These are phyloP conservation scores for Corvus moneduloides DNA, from an alignment of 2,113 vertebrate species.

Conservation along the genomic window DNA sequence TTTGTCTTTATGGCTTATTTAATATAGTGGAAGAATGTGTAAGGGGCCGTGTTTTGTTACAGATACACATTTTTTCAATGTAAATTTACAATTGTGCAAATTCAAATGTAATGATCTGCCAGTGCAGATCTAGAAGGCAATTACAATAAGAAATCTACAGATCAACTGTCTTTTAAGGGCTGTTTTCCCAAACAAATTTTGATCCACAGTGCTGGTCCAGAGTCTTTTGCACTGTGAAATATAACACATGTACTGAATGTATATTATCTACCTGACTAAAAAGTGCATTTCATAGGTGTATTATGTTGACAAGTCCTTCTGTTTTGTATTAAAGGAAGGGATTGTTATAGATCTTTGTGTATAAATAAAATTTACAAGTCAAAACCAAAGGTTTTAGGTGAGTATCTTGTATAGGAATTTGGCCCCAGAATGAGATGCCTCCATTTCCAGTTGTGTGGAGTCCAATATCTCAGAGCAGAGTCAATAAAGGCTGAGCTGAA, in stretches of 20 bases:
- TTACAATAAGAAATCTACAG: background rate
- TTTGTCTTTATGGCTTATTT: background rate
- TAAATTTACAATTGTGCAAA: background rate
- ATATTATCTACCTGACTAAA: background rate
- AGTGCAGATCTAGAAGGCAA: background rate
- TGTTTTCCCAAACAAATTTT: background rate
- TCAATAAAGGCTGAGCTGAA: background rate
- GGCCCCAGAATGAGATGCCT: background rate
- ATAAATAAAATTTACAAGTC: background rate
- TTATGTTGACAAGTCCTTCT: background rate
- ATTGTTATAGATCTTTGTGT: background rate
- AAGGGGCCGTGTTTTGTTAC: background rate
- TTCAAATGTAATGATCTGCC: background rate
- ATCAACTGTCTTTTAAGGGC: background rate
- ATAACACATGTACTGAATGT: background rate
- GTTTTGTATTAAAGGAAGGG: background rate
- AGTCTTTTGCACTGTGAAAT: background rate
- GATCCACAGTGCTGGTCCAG: background rate
- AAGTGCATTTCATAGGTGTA: background rate
- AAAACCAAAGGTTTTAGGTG: background rate
- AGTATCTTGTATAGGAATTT: background rate
- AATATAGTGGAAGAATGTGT: background rate
- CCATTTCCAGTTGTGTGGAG: background rate
- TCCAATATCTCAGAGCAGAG: background rate
- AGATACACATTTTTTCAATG: background rate